Conservation (phyloP, 2,797 vertebrate species). For the Manis pentadactyla region DNA sequence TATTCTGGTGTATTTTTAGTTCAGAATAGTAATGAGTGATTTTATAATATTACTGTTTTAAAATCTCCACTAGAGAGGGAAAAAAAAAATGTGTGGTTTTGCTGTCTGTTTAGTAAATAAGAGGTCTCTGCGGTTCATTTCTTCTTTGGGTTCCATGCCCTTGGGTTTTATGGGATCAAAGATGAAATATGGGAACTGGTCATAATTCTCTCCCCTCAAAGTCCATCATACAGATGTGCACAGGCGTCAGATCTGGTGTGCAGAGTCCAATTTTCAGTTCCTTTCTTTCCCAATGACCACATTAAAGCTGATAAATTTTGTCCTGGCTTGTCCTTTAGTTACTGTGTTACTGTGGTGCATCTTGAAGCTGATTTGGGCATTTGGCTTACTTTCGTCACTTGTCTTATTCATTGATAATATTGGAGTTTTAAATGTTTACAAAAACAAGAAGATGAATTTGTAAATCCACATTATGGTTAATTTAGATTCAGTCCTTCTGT, state of each 20-base stretch:
- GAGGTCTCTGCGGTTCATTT: constrained; percentile 47
- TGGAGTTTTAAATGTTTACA: constrained; percentile 47
- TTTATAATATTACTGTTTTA: constrained; percentile 43
- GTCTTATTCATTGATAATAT: constrained; percentile 18
- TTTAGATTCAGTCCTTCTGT: constrained; percentile 1
- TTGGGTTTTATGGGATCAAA: neutral
- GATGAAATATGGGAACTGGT: neutral
- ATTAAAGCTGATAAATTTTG: constrained; percentile 15
- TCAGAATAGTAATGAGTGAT: constrained; percentile 49
- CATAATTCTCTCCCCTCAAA: constrained; percentile 24
- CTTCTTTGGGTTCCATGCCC: constrained; percentile 12
- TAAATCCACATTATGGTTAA: neutral
- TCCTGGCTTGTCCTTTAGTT: constrained; percentile 48
- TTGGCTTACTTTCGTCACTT: constrained; percentile 4
- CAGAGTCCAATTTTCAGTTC: neutral
- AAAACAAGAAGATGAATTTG: constrained; percentile 19
- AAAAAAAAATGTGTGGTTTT: constrained; percentile 47
- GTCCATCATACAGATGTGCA: neutral
- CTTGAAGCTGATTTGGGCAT: constrained; percentile 37
- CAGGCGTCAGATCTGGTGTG: neutral
- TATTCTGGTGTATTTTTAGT: constrained; percentile 45
- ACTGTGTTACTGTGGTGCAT: neutral
- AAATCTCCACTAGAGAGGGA: neutral
- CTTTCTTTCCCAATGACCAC: neutral
- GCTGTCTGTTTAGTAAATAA: constrained; percentile 64